Evolutionary conservation across 2,888 invertebrate species (phyloP), one percentile per base, ranked within the genome.

Genomic region (Pasiphila rectangulata): DNA sequence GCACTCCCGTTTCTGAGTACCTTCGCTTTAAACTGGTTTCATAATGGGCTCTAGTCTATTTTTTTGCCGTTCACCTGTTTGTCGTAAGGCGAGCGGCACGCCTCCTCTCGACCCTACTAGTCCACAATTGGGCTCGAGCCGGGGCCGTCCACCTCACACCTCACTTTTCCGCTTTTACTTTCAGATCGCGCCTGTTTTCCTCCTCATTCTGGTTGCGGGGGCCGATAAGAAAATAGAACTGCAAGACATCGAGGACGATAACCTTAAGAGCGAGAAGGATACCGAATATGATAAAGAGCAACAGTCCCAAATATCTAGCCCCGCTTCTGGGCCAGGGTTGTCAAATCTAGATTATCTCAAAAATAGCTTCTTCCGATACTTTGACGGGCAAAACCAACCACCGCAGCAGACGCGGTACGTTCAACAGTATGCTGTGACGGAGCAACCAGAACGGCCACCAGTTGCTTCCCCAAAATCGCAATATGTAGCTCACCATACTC

Each of bases 241-340:
- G 35, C 93, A 94, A 71, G 94, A 94, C 74, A 93, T 94, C 54
- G 94, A 95, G 69, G 90, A 91, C 21, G 94, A 94, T 63, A 93
- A 92, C 64, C 73, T 92, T 40, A 90, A 90, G 39, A 90, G 89
- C 58, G 92, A 93, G 72, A 84, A 86, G 54, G 82, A 83, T 57
- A 77, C 74, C 44, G 64, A 81, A 1, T 46, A 61, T 5, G 78
- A 76, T 0, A 76, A 77, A 48, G 77, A 76, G 23, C 61, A 64
- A 1, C 64, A 63, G 9, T 56, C 71, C 4, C 69, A 75, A 40
- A 42, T 24, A 47, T 56, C 53, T 4, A 63, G 57, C 2, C 51
- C 68, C 0, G 64, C 54, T 4, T 46, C 64, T 0, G 68, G 58
- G 1, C 64, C 59, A 3, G 67, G 62, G 2, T 49, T 69, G n/a